phyloP scores from a whole-genome alignment of 2,888 invertebrate species.

The Melanotus villosus region DNA sequence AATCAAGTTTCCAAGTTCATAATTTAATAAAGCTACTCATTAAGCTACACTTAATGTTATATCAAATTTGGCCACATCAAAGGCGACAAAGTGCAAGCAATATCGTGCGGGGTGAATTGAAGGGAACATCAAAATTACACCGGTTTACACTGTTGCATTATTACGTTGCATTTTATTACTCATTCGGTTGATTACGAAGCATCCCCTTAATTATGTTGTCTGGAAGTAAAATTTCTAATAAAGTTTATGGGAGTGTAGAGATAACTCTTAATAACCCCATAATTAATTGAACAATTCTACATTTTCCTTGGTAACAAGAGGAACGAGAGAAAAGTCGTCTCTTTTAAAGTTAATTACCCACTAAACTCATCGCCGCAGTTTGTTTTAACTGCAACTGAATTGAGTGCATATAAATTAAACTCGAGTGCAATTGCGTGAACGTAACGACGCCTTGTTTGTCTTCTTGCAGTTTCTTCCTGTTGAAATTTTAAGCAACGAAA shows the following conservation, averaged over 20 bases:
- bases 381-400: not conserved
- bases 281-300: slow-evolving; percentile 28
- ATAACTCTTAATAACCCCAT: slow-evolving; percentile 28
- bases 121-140: not conserved
- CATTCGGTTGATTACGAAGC: slow-evolving; percentile 30
- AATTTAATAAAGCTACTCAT: not conserved
- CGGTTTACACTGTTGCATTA: slow-evolving; percentile 38
- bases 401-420: not conserved
- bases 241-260: slow-evolving; percentile 31
- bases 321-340: slow-evolving; percentile 5
- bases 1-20: no score
- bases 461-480: not conserved
- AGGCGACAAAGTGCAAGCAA: no score
- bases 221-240: slow-evolving; percentile 26
- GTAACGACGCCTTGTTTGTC: slow-evolving; percentile 13
- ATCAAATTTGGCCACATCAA: no score
- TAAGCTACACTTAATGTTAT: no score
- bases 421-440: not conserved
- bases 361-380: no score
- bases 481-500: slow-evolving; percentile 33
- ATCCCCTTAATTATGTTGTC: slow-evolving; percentile 28
- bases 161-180: slow-evolving; percentile 35
- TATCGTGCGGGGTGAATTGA: no score
- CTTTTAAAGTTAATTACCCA: not conserved
- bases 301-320: not conserved